Evolutionary conservation across 2,797 vertebrate genomes (phyloP), one percentile per base, ranked within the genome.

Genomic region (Lepilemur ruficaudatus): DNA sequence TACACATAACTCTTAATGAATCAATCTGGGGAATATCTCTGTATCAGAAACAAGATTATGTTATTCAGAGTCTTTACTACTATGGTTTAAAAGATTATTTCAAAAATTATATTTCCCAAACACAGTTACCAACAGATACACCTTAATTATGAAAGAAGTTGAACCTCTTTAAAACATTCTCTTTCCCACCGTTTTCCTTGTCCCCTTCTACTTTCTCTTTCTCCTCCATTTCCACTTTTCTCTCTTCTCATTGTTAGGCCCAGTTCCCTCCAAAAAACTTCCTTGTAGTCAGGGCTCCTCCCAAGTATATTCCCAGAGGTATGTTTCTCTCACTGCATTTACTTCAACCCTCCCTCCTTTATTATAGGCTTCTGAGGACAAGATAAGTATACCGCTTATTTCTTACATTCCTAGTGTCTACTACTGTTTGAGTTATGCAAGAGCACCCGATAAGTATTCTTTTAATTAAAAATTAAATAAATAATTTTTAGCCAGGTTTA

Each of bases 1-100:
- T 48, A 69, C 6, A 38, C 2, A 22, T 20, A 63, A 67, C 20
- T 93, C 48, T 88, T 35, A 67, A 81, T 46, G 15, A 55, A 73
- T 81, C 46, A 46, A 55, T 63, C n/a, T 75, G 67, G 61, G 14
- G 43, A 55, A n/a, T 67, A 50, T 94, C 25, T 41, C 23, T 67
- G 38, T 65, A 38, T 15, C 59, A 55, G 72, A 89, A n/a, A 22
- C 18, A 38, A 55, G 41, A 82, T 43, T 11, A 32, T 14, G 46
- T 20, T 65, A 20, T 15, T 35, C 14, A 80, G 43, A 55, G 69
- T 48, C 48, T 85, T 92, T 92, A 72, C n/a, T 70, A 46, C 15
- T 65, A 1, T n/a, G 22, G 14, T 63, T 91, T 89, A 82, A 93
- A 65, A 72, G n/a, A 92, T 82, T 80, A 80, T 20, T 41, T 89